Conservation (phyloP, 1,140 invertebrate species). For the Zaprionus nigranus region DNA sequence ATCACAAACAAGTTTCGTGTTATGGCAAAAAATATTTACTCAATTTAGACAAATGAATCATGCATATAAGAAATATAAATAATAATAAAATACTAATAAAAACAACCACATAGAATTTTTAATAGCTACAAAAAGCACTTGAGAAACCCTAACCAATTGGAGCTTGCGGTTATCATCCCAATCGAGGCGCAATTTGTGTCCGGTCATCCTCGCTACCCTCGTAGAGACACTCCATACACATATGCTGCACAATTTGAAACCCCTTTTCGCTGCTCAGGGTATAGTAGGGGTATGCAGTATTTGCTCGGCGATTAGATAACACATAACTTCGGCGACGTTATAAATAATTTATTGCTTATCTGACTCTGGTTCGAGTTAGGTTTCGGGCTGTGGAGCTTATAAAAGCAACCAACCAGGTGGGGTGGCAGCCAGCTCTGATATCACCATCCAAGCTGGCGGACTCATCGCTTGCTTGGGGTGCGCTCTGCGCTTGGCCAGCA, state of each 20-base stretch:
- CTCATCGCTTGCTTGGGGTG: conserved; percentile 34
- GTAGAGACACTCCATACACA: conserved; percentile 14
- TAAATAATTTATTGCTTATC: conserved; percentile 78
- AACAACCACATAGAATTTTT: not conserved
- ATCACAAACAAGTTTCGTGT: not conserved
- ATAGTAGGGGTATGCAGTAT: conserved; percentile 48
- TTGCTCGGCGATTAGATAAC: conserved; percentile 72
- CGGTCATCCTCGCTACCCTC: not conserved
- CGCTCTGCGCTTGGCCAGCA: conserved; percentile 34
- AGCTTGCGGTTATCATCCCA: conserved; percentile 36
- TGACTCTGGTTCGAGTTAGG: conserved; percentile 15
- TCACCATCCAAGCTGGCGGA: conserved; percentile 32
- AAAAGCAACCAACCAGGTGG: conserved; percentile 47
- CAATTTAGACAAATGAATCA: conserved; percentile 30
- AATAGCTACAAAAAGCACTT: conserved; percentile 44
- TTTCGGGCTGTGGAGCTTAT: conserved; percentile 48
- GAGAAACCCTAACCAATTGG: conserved; percentile 37
- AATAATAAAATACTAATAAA: conserved; percentile 30
- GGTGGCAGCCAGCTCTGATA: conserved; percentile 41
- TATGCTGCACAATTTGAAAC: conserved; percentile 14
- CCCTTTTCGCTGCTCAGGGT: conserved; percentile 44
- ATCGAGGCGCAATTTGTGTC: conserved; percentile 32
- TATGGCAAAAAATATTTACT: conserved; percentile 34
- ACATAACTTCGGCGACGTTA: conserved; percentile 40
- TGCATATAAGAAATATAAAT: conserved; percentile 26